Percentiles rank a stretch among this genome's conserved stretches.
phyloP scores from a whole-genome alignment of 2,888 invertebrate genomes.

The Serripes groenlandicus region DNA sequence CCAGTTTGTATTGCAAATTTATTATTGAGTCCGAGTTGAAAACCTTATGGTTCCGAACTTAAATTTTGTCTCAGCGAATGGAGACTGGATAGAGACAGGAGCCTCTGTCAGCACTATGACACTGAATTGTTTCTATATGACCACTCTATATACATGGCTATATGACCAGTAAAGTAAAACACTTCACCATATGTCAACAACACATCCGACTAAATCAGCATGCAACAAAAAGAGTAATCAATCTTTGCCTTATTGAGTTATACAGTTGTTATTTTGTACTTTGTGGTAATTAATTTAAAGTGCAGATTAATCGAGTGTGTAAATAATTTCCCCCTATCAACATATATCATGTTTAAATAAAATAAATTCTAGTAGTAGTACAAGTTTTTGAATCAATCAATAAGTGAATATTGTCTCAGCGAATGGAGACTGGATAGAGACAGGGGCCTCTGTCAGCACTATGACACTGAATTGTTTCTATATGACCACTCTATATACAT shows the following conservation, averaged over 20 bases:
- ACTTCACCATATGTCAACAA: conserved; percentile 12
- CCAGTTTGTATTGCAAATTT: too few relatives aligned
- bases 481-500: conserved; percentile 11
- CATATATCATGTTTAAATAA: too few relatives aligned
- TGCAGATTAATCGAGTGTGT: too few relatives aligned
- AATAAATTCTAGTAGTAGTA: too few relatives aligned
- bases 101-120: conserved; percentile 18
- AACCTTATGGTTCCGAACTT: too few relatives aligned
- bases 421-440: conserved; percentile 19
- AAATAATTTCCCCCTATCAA: too few relatives aligned
- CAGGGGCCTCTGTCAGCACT: conserved; percentile 7
- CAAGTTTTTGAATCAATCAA: too few relatives aligned
- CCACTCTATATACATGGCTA: conserved; percentile 6
- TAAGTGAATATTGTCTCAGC: conserved; percentile 10
- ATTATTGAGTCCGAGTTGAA: too few relatives aligned
- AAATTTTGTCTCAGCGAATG: conserved; percentile 19
- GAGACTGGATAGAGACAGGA: conserved; percentile 10
- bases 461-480: conserved; percentile 2
- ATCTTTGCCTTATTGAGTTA: too few relatives aligned
- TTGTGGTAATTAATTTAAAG: too few relatives aligned
- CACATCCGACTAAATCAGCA: conserved; percentile 6
- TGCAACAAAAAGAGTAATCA: not conserved
- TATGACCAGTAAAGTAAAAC: conserved; percentile 18
- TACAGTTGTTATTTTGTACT: too few relatives aligned
- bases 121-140: conserved; percentile 2